Evolutionary conservation across 2,797 vertebrate species (phyloP).

Genomic region (Tenualosa ilisha): DNA sequence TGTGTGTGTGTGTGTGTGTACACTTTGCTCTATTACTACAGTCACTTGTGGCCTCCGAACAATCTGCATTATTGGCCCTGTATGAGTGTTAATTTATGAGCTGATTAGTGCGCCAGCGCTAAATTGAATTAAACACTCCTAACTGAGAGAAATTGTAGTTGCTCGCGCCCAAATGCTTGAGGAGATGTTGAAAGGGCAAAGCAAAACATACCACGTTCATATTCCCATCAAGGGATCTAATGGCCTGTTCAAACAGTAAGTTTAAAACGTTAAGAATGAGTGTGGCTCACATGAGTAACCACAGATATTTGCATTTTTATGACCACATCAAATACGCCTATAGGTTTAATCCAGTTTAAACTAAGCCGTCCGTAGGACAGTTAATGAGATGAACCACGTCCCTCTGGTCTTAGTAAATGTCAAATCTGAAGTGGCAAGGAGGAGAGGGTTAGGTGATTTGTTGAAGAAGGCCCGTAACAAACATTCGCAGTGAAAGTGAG

Average conservation of each 20-base stretch:
- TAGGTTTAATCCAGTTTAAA: conserved; percentile 22
- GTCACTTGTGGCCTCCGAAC: conserved; percentile 27
- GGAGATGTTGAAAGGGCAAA: background rate
- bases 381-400: conserved; percentile 20
- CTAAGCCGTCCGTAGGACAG: background rate
- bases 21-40: conserved; percentile 5
- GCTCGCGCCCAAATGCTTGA: conserved; percentile 20
- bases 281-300: background rate
- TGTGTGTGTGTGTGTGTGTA: no score
- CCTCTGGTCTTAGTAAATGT: conserved; percentile 26
- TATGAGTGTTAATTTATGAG: conserved; percentile 41
- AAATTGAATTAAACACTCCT: conserved; percentile 41
- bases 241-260: background rate
- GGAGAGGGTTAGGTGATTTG: conserved; percentile 22
- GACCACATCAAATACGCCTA: conserved; percentile 24
- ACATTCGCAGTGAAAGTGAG: conserved; percentile 10
- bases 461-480: conserved; percentile 19
- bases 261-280: background rate
- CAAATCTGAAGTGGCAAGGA: conserved; percentile 18
- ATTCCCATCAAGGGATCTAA: background rate
- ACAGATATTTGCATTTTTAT: conserved; percentile 22
- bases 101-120: conserved; percentile 41
- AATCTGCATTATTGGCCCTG: conserved; percentile 42
- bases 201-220: background rate
- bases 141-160: conserved; percentile 25